Evolutionary conservation across 2,113 vertebrate species (phyloP), one percentile per base, ranked within the genome.

Genomic region (Boulengeromyrus knoepffleri): DNA sequence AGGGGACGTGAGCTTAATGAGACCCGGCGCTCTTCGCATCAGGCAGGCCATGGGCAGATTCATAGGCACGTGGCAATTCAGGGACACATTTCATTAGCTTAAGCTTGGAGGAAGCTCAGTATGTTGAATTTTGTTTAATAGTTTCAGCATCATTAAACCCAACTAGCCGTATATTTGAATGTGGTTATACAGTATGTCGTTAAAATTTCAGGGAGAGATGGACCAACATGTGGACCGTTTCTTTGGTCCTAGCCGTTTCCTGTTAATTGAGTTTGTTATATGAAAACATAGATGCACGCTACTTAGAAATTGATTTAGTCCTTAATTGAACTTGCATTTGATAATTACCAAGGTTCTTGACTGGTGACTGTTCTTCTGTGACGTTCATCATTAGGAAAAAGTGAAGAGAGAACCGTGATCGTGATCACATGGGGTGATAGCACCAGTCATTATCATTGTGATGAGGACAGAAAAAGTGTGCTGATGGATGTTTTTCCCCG

Each of bases 381-480:
- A 31, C 8, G 49, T 56, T 56, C 47, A 84, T 89, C 77, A 15
- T 89, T 90, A 52, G 89, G 89, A 21, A 90, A 77, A 90, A 88
- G 9, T 10, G 19, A 27, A 27, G 62, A 42, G 85, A 56, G 36
- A n/a, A 45, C 87, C 49, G 21, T 15, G 4, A 47, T 39, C 89
- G 89, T 90, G 90, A 89, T 91, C 85, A 88, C 87, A 12, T 70
- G 84, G 89, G 90, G 92, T 92, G 92, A 92, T 90, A 70, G 92
- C 90, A 90, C 92, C 91, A 92, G 92, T 92, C 91, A 93, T 94
- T 91, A 92, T 90, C 92, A 93, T 93, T 93, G 80, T 85, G 52
- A 94, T 90, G 86, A 92, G 91, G 93, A 90, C 91, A 80, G 85
- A 88, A 90, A 94, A 92, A 91, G 92, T 93, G 89, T 39, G 31